phyloP scores from a whole-genome alignment of 2,888 invertebrate species.

The Plebejus anna region DNA sequence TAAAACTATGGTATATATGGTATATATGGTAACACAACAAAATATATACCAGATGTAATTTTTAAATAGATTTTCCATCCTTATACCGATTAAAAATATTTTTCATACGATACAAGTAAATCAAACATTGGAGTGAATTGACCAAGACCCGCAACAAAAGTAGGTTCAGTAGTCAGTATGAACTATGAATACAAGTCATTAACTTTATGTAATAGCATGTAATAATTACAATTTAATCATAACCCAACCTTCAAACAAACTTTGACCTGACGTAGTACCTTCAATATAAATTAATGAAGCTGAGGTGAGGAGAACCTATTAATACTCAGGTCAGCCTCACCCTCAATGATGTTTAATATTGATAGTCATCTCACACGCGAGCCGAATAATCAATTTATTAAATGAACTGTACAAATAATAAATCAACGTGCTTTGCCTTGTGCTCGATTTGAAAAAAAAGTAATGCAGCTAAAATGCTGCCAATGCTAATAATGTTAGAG shows the following conservation, averaged over 20 bases:
- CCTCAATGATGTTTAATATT: conserved; percentile 20
- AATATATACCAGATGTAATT: not conserved
- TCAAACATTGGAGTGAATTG: not conserved
- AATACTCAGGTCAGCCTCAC: conserved; percentile 24
- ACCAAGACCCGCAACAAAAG: not conserved
- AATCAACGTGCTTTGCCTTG: not conserved
- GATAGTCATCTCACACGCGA: conserved; percentile 17
- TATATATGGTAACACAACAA: too few relatives aligned
- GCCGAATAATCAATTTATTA: not conserved
- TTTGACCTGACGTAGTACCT: not conserved
- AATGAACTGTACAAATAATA: not conserved
- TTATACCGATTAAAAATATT: not conserved
- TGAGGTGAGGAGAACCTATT: conserved; percentile 17
- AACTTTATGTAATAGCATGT: conserved; percentile 1
- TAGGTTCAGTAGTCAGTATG: not conserved
- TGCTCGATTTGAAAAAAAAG: not conserved
- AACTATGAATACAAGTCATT: not conserved
- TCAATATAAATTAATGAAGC: conserved; percentile 24
- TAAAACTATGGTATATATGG: not conserved
- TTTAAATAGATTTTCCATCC: not conserved
- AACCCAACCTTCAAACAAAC: conserved; percentile 11
- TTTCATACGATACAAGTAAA: not conserved
- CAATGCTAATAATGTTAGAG: not conserved
- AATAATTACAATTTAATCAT: not conserved
- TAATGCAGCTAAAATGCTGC: not conserved